Evolutionary conservation across 2,113 vertebrate genomes (phyloP).

Genomic region (Seriola aureovittata): DNA sequence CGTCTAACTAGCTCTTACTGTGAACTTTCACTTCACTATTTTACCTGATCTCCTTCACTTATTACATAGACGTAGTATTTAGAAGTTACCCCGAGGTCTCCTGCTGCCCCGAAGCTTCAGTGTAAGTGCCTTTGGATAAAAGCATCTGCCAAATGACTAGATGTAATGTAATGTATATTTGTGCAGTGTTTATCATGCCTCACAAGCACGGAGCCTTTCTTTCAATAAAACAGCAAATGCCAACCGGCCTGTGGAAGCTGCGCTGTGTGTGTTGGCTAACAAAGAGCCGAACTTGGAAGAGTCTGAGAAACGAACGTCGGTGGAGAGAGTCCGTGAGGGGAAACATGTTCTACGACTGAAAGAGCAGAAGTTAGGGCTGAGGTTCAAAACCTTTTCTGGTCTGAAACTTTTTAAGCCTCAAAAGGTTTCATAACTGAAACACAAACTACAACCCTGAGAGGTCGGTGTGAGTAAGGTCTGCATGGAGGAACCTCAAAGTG

Average conservation of each 20-base stretch:
- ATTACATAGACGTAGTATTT: too few relatives aligned
- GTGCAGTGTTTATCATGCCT: neutral
- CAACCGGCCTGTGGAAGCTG: slow-evolving; percentile 21
- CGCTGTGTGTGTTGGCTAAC: slow-evolving; percentile 1
- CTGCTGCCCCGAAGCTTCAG: too few relatives aligned
- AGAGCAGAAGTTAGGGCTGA: neutral
- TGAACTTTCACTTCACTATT: too few relatives aligned
- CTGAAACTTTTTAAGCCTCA: neutral
- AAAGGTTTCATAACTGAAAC: neutral
- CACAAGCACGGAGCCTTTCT: slow-evolving; percentile 2
- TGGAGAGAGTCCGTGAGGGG: neutral
- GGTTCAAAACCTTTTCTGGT: neutral
- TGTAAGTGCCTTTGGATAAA: too few relatives aligned
- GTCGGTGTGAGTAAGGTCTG: neutral
- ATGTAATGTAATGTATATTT: neutral
- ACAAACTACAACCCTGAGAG: neutral
- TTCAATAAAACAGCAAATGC: slow-evolving; percentile 26
- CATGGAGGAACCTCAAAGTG: too few relatives aligned
- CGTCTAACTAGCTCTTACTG: too few relatives aligned
- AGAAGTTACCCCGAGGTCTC: too few relatives aligned
- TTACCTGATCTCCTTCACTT: too few relatives aligned
- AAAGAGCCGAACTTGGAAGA: neutral
- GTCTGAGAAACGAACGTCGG: too few relatives aligned
- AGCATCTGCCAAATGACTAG: too few relatives aligned
- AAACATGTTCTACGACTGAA: neutral